Evolutionary conservation across 2,113 vertebrate genomes (phyloP).

Genomic region (Phaetusa simplex): DNA sequence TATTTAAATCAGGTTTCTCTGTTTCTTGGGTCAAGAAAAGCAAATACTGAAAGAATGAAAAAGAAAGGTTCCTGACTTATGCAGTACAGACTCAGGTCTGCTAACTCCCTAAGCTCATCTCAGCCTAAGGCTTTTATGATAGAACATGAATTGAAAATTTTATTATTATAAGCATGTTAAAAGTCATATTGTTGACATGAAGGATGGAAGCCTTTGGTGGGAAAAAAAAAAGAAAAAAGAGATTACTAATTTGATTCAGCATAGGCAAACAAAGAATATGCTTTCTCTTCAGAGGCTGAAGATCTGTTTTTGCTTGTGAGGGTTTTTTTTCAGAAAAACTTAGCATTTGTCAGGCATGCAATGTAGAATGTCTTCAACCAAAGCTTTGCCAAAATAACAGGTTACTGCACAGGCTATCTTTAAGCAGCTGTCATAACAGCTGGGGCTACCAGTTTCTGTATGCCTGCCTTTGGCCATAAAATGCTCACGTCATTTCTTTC

Average conservation of each 20-base stretch:
- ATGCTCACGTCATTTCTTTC: background rate
- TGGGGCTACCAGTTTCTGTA: background rate
- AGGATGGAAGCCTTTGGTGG: background rate
- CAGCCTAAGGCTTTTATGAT: background rate
- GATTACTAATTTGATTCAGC: background rate
- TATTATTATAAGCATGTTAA: background rate
- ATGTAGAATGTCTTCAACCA: background rate
- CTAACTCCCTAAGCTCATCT: background rate
- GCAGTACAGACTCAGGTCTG: background rate
- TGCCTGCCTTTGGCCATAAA: background rate
- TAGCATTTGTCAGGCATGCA: fast-evolving
- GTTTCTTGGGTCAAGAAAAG: background rate
- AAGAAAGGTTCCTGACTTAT: background rate
- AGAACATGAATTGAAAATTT: background rate
- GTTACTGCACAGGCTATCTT: background rate
- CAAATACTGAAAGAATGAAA: background rate
- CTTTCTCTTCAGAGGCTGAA: background rate
- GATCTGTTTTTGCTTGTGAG: fast-evolving
- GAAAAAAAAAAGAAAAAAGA: background rate
- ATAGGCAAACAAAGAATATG: background rate
- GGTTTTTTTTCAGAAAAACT: background rate
- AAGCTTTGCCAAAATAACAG: background rate
- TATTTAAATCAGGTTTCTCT: background rate
- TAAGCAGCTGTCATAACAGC: background rate
- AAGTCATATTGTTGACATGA: background rate